Percentiles rank a stretch among this genome's conserved stretches.
Evolutionary conservation across 1,140 invertebrate species (phyloP).

Genomic region (Musca domestica): DNA sequence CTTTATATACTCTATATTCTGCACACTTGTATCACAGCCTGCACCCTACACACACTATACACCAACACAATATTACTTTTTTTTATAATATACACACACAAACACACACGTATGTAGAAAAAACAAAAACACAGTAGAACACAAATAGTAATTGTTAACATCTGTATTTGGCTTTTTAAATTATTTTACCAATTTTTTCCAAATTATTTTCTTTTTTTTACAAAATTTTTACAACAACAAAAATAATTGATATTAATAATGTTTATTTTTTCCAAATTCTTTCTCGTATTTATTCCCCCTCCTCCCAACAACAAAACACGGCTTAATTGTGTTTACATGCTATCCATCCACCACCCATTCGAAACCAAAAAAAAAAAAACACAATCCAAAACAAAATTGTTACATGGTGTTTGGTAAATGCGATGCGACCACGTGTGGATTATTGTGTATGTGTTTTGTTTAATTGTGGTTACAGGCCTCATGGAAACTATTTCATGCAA

Average conservation of each 20-base stretch:
- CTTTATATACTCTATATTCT: too few species aligned
- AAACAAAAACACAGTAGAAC: neutral
- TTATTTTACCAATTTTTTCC: slow-evolving; percentile 9
- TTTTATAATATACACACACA: too few species aligned
- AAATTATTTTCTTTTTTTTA: slow-evolving; percentile 6
- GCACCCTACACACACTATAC: too few species aligned
- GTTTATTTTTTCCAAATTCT: neutral
- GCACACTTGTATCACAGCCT: too few species aligned
- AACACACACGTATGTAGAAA: slow-evolving; percentile 8
- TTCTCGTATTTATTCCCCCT: slow-evolving; percentile 2
- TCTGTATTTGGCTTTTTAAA: slow-evolving; percentile 13
- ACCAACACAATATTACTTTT: too few species aligned
- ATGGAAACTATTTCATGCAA: slow-evolving; percentile 42
- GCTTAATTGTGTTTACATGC: neutral
- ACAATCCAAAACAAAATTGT: neutral
- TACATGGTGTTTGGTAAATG: too few species aligned
- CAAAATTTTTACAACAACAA: slow-evolving; percentile 3
- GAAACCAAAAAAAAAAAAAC: neutral
- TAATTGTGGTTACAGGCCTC: slow-evolving; percentile 38
- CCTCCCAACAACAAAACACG: neutral
- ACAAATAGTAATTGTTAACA: neutral
- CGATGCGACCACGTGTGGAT: neutral
- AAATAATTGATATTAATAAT: slow-evolving; percentile 9
- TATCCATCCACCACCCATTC: neutral
- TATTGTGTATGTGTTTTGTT: neutral